Evolutionary conservation across 2,113 vertebrate genomes (phyloP).

Genomic region (Erythrocercus mccallii): DNA sequence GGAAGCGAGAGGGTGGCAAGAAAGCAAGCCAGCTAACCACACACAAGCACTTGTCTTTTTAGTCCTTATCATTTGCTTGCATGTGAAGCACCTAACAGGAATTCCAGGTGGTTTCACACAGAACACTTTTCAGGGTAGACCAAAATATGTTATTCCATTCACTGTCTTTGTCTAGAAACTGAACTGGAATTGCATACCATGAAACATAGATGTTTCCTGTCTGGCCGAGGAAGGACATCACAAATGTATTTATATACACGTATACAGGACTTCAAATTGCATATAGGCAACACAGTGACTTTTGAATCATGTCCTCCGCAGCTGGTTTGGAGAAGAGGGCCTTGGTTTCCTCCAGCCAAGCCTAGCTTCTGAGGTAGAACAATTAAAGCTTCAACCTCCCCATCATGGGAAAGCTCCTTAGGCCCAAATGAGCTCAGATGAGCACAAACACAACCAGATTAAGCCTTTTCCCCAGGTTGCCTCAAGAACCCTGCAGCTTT

Average conservation of each 20-base stretch:
- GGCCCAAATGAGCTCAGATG: not conserved
- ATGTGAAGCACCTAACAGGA: not conserved
- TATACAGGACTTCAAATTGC: not conserved
- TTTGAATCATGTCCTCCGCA: rapidly evolving
- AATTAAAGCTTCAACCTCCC: not conserved
- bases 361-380: not conserved
- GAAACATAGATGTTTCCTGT: not conserved
- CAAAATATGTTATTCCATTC: not conserved
- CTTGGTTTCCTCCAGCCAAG: not conserved
- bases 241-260: not conserved
- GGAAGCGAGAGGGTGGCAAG: not conserved
- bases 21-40: not conserved
- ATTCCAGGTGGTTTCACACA: not conserved
- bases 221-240: not conserved
- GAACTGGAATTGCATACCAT: not conserved
- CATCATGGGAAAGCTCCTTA: not conserved
- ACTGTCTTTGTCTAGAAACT: not conserved
- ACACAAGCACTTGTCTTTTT: not conserved
- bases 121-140: not conserved
- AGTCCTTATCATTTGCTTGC: not conserved
- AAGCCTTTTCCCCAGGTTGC: not conserved
- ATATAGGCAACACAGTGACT: not conserved
- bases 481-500: not conserved
- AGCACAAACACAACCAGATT: not conserved
- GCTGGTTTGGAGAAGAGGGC: not conserved